Percentiles rank a stretch among this genome's conserved stretches.
Evolutionary conservation across 2,797 vertebrate genomes (phyloP).

Genomic region (Halcyon smyrnensis): DNA sequence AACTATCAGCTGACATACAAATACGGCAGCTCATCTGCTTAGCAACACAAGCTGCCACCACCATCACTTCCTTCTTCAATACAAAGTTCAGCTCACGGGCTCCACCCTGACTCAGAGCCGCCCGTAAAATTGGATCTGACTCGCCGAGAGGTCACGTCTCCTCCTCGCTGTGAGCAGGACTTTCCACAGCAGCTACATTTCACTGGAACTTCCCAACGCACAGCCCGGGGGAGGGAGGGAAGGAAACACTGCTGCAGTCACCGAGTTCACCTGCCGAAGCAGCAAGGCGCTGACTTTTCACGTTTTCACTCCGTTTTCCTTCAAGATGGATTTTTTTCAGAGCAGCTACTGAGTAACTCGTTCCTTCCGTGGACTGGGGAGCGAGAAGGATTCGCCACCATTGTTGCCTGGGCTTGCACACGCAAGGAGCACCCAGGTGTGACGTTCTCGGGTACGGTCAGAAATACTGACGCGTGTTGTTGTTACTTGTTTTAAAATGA

Average conservation of each 20-base stretch:
- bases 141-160: conserved; percentile 43
- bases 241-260: background rate
- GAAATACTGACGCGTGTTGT: accelerated
- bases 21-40: conserved; percentile 20
- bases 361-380: background rate
- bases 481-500: background rate
- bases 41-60: conserved; percentile 43
- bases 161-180: conserved; percentile 27
- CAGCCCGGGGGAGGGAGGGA: background rate
- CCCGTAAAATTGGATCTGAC: conserved; percentile 52
- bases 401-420: background rate
- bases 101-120: conserved; percentile 58
- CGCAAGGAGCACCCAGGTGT: background rate
- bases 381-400: background rate
- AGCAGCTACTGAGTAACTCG: background rate
- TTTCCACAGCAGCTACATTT: conserved; percentile 23
- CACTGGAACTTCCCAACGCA: background rate
- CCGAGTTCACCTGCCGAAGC: background rate
- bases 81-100: conserved; percentile 9
- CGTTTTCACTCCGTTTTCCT: background rate
- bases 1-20: conserved; percentile 55
- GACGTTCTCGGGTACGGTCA: background rate
- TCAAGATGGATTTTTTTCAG: background rate
- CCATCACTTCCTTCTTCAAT: conserved; percentile 35
- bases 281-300: background rate